These are phyloP conservation scores for Threskiornis aethiopicus DNA, from an alignment of 2,797 vertebrate species.

Conservation along the genomic window DNA sequence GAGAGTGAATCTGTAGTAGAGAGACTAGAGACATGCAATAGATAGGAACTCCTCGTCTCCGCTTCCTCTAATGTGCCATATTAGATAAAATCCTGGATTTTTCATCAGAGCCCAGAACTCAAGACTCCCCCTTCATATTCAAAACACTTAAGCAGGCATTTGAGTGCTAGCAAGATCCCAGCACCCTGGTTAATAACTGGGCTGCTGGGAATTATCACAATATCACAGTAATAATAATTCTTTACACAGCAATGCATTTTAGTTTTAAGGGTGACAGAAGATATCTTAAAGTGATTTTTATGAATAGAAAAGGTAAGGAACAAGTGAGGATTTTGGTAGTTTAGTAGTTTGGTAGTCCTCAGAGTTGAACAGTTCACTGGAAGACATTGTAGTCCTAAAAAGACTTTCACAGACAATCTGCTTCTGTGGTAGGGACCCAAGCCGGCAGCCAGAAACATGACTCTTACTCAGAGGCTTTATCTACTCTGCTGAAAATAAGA, in stretches of 20 bases:
- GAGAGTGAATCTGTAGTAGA: background rate
- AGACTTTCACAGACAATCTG: background rate
- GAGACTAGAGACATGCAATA: background rate
- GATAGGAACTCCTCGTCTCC: background rate
- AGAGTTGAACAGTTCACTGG: background rate
- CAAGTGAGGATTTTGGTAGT: background rate
- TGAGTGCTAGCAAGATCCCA: background rate
- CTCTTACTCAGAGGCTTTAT: background rate
- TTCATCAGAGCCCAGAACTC: background rate
- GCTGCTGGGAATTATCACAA: background rate
- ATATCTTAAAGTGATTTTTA: background rate
- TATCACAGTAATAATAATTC: background rate
- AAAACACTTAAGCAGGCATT: background rate
- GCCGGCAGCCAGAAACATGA: background rate
- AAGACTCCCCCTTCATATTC: background rate
- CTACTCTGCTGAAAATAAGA: background rate
- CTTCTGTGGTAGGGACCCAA: background rate
- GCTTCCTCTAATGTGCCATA: background rate
- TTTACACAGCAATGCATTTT: background rate
- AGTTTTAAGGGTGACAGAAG: background rate
- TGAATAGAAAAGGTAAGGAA: background rate
- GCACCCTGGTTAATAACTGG: background rate
- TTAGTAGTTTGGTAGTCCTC: background rate
- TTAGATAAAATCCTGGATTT: background rate
- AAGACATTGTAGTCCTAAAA: background rate